Percentiles rank a stretch among this genome's conserved stretches.
These are phyloP conservation scores for Zalophus californianus DNA, from an alignment of 2,797 vertebrate genomes.

Conservation along the genomic window DNA sequence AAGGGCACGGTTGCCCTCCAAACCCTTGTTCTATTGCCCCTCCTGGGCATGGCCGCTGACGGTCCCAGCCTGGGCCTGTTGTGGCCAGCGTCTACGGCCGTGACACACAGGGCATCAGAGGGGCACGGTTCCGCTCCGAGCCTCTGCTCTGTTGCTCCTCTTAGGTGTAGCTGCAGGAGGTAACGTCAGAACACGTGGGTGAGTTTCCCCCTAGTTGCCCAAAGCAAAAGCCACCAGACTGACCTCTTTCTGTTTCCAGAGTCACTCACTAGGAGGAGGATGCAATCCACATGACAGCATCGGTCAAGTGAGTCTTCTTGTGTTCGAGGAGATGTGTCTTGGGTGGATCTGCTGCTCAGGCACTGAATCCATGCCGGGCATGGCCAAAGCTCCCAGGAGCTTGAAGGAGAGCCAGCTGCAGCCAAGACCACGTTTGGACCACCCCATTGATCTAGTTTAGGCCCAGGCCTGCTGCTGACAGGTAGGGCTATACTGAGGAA, in stretches of 20 bases:
- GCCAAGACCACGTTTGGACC: slow-evolving; percentile 7
- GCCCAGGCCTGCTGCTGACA: slow-evolving; percentile 22
- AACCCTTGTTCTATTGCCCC: neutral
- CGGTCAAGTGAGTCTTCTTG: neutral
- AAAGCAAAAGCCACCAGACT: slow-evolving; percentile 45
- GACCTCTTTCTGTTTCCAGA: slow-evolving; percentile 40
- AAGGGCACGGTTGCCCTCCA: neutral
- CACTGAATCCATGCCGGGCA: neutral
- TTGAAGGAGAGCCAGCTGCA: neutral
- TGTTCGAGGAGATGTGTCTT: neutral
- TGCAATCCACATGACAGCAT: neutral
- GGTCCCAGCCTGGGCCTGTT: neutral
- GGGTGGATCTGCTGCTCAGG: slow-evolving; percentile 21
- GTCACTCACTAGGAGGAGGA: slow-evolving; percentile 51
- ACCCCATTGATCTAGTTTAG: neutral
- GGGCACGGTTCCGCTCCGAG: neutral
- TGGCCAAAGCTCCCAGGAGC: slow-evolving; percentile 54
- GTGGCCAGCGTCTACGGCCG: neutral
- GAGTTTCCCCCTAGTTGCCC: neutral
- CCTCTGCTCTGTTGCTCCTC: slow-evolving; percentile 30
- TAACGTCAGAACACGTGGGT: neutral
- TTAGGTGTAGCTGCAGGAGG: neutral
- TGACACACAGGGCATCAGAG: neutral
- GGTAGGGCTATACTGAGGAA: slow-evolving; percentile 2
- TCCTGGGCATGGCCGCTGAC: neutral